phyloP scores from a whole-genome alignment of 2,888 invertebrate species.

The Parnassius mnemosyne region DNA sequence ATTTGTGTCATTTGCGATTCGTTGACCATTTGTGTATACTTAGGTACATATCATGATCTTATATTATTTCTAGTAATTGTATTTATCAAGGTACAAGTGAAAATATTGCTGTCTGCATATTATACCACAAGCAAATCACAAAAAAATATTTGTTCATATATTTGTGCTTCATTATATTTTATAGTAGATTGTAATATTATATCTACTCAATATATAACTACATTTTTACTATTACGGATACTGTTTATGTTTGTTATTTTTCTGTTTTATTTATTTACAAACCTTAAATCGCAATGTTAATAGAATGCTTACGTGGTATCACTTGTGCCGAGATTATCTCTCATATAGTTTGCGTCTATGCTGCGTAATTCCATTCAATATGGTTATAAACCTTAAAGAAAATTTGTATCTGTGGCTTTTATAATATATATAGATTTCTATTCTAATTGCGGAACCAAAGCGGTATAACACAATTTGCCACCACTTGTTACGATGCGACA shows the following conservation, averaged over 20 bases:
- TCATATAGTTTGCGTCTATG: conserved; percentile 27
- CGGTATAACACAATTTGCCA: conserved; percentile 62
- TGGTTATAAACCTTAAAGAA: conserved; percentile 66
- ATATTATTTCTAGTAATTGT: conserved; percentile 52
- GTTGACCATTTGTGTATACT: conserved; percentile 75
- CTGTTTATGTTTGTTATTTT: not conserved
- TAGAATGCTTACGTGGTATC: conserved; percentile 3
- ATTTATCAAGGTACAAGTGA: conserved; percentile 26
- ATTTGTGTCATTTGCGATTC: conserved; percentile 71
- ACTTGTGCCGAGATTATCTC: conserved; percentile 22
- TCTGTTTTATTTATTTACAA: not conserved
- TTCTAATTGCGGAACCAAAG: conserved; percentile 68
- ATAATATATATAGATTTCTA: conserved; percentile 38
- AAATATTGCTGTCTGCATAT: conserved; percentile 35
- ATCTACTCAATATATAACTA: too few species aligned
- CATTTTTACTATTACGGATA: too few species aligned
- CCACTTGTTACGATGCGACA: conserved; percentile 68
- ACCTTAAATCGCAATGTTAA: conserved; percentile 11
- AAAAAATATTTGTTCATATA: too few species aligned
- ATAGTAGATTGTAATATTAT: too few species aligned
- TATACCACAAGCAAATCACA: too few species aligned
- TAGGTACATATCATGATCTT: conserved; percentile 77
- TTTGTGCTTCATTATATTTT: too few species aligned
- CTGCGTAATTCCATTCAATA: conserved; percentile 49
- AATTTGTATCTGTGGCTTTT: conserved; percentile 47